Conservation (phyloP, 1,140 invertebrate genomes). For the Diabrotica virgifera region DNA sequence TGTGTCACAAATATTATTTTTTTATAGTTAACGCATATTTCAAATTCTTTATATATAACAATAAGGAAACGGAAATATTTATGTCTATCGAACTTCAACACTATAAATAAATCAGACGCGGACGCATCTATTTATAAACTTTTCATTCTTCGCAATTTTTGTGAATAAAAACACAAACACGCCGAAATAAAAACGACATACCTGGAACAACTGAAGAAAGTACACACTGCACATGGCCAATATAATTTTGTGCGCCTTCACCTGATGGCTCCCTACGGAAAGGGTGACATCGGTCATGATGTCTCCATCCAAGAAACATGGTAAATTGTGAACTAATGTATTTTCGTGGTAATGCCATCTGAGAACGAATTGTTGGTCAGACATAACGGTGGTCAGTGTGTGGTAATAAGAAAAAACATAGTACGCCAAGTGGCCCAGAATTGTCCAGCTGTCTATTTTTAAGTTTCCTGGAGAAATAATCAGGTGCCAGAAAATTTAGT, state of each 20-base stretch:
- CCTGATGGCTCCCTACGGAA: constrained; percentile 70
- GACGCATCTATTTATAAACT: background rate
- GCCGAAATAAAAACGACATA: constrained; percentile 35
- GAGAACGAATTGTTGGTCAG: constrained; percentile 69
- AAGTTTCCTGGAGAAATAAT: constrained; percentile 44
- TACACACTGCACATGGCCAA: constrained; percentile 89
- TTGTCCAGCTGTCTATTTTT: constrained; percentile 47
- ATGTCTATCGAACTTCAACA: constrained; percentile 1
- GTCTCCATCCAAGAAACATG: constrained; percentile 76
- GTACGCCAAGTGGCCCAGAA: constrained; percentile 35
- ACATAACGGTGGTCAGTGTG: constrained; percentile 36
- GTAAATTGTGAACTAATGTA: constrained; percentile 79
- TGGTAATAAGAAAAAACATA: constrained; percentile 38
- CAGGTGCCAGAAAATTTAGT: constrained; percentile 45
- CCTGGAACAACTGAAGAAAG: constrained; percentile 86
- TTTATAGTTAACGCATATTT: too few species aligned
- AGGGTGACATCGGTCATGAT: constrained; percentile 87
- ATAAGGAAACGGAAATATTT: constrained; percentile 4
- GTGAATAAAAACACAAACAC: background rate
- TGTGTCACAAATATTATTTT: too few species aligned
- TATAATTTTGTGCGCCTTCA: constrained; percentile 84
- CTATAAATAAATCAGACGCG: background rate
- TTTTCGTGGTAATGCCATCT: constrained; percentile 77
- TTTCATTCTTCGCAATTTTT: background rate
- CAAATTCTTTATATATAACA: constrained; percentile 7